A percentile compares a stretch with the other conserved stretches of the same genome.
Conservation (phyloP, 1,140 invertebrate species). For the Cotesia vestalis region DNA sequence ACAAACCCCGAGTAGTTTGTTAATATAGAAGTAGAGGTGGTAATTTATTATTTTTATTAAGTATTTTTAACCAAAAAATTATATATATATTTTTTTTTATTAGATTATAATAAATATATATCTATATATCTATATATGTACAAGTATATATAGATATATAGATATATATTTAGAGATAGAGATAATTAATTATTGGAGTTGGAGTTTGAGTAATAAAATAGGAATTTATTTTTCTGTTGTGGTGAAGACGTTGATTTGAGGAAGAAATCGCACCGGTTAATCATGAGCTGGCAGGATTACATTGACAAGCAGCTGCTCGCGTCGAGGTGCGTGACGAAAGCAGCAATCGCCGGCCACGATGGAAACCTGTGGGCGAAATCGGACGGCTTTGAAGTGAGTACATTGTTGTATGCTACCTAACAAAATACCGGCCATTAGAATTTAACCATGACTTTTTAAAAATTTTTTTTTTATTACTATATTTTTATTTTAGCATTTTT, state of each 20-base stretch:
- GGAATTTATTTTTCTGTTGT: conserved; percentile 18
- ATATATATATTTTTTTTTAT: too few species aligned
- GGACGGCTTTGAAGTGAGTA: conserved; percentile 90
- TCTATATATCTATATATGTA: too few species aligned
- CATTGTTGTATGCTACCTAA: not conserved
- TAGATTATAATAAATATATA: too few species aligned
- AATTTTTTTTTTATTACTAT: too few species aligned
- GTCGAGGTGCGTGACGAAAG: conserved; percentile 90
- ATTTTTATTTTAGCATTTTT: too few species aligned
- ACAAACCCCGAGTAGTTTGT: too few species aligned
- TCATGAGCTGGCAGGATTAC: conserved; percentile 98
- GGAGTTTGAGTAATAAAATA: not conserved
- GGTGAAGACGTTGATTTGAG: conserved; percentile 20
- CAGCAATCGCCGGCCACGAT: conserved; percentile 92
- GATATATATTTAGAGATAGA: not conserved
- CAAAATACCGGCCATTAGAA: not conserved
- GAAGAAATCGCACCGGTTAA: conserved; percentile 45
- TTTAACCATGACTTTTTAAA: too few species aligned
- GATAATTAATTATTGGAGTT: not conserved
- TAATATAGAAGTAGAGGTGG: too few species aligned
- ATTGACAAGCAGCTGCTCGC: conserved; percentile 96
- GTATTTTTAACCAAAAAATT: too few species aligned
- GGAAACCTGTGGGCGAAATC: conserved; percentile 95
- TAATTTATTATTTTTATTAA: too few species aligned
- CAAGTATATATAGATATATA: too few species aligned